Conservation (phyloP, 2,888 invertebrate genomes). For the Cordylochernes scorpioides region DNA sequence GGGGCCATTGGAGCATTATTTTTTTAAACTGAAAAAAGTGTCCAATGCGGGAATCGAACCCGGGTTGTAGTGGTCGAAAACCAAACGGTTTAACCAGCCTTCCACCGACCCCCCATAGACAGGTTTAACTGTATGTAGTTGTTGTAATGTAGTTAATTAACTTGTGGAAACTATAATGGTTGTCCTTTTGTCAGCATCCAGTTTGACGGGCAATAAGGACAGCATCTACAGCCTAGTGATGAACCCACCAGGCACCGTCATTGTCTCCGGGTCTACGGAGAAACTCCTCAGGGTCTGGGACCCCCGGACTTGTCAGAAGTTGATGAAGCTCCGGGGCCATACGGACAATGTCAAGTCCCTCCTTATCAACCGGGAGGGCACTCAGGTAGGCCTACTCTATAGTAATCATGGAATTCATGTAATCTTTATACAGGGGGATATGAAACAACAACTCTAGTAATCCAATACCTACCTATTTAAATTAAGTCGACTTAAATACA, state of each 20-base stretch:
- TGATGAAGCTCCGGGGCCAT: constrained; percentile 88
- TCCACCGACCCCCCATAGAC: no score
- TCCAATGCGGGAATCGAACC: no score
- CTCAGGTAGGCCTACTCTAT: constrained; percentile 27
- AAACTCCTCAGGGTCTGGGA: constrained; percentile 90
- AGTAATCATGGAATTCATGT: no score
- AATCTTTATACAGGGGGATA: no score
- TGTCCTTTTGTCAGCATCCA: constrained; percentile 39
- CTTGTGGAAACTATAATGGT: background rate
- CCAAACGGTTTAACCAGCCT: no score
- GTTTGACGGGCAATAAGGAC: constrained; percentile 83
- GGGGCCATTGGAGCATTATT: no score
- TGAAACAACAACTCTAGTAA: no score
- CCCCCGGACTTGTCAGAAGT: constrained; percentile 68
- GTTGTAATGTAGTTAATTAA: background rate
- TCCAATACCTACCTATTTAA: no score
- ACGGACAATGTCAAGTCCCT: constrained; percentile 89
- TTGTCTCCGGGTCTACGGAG: constrained; percentile 87
- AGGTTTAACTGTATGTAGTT: no score
- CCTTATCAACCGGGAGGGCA: constrained; percentile 77
- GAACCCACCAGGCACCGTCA: constrained; percentile 81
- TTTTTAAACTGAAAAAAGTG: no score
- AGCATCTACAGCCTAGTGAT: constrained; percentile 95
- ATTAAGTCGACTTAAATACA: no score
- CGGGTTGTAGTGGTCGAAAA: no score